These are phyloP conservation scores for Pogonomyrmex barbatus DNA, from an alignment of 1,140 invertebrate species.

Conservation along the genomic window DNA sequence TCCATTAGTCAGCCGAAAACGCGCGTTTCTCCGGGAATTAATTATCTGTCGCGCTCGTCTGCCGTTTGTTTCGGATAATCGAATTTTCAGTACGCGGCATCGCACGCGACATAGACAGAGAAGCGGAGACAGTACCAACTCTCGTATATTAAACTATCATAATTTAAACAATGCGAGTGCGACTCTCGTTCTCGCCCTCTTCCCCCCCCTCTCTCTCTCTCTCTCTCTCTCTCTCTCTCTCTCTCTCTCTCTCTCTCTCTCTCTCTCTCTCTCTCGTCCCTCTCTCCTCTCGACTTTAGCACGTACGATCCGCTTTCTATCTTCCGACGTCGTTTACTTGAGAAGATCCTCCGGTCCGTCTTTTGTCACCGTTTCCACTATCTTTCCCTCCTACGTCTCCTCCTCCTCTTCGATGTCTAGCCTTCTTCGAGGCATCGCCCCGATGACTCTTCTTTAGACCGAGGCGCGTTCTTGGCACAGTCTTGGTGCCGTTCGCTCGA, in stretches of 20 bases:
- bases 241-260: slow-evolving; percentile 8
- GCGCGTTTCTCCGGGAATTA: slow-evolving; percentile 41
- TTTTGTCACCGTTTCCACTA: slow-evolving; percentile 19
- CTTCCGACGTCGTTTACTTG: slow-evolving; percentile 47
- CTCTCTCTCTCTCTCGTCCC: not conserved
- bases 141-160: too few species aligned
- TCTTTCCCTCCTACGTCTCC: not conserved
- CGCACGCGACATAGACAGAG: slow-evolving; percentile 12
- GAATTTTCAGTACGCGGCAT: slow-evolving; percentile 33
- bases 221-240: slow-evolving; percentile 6
- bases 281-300: not conserved
- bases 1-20: slow-evolving; percentile 51
- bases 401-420: not conserved
- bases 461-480: slow-evolving; percentile 63
- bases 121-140: slow-evolving; percentile 4
- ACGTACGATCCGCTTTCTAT: slow-evolving; percentile 48
- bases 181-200: too few species aligned
- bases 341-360: slow-evolving; percentile 54
- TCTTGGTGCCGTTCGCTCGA: slow-evolving; percentile 53
- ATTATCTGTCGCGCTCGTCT: slow-evolving; percentile 52
- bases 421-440: slow-evolving; percentile 26
- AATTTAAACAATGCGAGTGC: too few species aligned
- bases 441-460: slow-evolving; percentile 36
- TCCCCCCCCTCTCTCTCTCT: too few species aligned
- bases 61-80: slow-evolving; percentile 56